These are phyloP conservation scores for Ibidorhyncha struthersii DNA, from an alignment of 2,113 vertebrate species.

Conservation along the genomic window DNA sequence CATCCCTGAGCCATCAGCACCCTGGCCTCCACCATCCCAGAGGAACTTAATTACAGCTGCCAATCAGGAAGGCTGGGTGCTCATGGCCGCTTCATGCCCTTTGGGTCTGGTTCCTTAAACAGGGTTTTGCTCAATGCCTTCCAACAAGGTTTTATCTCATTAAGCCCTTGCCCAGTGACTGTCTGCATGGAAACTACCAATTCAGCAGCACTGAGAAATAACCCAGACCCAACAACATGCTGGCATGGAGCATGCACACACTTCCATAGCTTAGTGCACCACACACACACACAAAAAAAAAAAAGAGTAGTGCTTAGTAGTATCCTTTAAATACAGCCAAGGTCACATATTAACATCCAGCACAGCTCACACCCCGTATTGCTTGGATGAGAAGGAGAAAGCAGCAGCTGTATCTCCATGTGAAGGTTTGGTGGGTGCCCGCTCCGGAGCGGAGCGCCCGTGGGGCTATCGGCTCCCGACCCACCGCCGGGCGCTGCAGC, in stretches of 20 bases:
- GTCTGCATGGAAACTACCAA: not conserved
- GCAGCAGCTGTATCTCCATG: not conserved
- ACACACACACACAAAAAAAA: not conserved
- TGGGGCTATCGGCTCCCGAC: not conserved
- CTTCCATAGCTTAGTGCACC: not conserved
- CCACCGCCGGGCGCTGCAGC: not conserved
- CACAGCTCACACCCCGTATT: fast-evolving
- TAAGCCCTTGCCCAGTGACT: not conserved
- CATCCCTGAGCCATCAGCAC: not conserved
- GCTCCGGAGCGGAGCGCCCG: not conserved
- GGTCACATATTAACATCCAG: fast-evolving
- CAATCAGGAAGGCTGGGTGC: not conserved
- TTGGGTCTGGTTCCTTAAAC: not conserved
- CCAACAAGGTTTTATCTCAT: not conserved
- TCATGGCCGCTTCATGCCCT: not conserved
- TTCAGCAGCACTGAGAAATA: not conserved
- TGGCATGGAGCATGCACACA: not conserved
- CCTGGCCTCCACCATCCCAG: not conserved
- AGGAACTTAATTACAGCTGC: not conserved
- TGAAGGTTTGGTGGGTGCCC: not conserved
- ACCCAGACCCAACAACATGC: not conserved
- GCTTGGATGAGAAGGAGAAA: not conserved
- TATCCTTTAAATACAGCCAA: not conserved
- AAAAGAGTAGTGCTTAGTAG: not conserved
- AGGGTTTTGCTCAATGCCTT: not conserved